Evolutionary conservation across 1,140 invertebrate species (phyloP).

Genomic region (Pachypsylla venusta): DNA sequence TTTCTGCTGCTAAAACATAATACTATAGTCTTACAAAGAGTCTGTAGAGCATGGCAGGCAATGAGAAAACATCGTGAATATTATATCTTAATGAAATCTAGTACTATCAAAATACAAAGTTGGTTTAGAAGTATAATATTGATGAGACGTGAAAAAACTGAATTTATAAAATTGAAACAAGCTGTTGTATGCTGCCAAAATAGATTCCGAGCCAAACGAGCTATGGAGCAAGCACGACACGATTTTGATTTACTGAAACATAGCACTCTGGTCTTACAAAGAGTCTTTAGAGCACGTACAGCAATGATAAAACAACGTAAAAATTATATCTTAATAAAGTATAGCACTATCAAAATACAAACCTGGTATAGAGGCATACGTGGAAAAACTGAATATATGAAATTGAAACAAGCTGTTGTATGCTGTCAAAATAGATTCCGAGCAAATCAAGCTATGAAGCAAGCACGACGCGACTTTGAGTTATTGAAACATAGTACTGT

Average conservation of each 20-base stretch:
- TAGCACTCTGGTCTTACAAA: neutral
- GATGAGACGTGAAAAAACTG: slow-evolving; percentile 26
- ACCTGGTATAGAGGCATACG: neutral
- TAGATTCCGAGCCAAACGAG: slow-evolving; percentile 19
- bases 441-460: slow-evolving; percentile 29
- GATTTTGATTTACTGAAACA: neutral
- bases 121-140: slow-evolving; percentile 36
- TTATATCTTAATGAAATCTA: slow-evolving; percentile 8
- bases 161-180: slow-evolving; percentile 26
- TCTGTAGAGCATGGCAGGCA: neutral
- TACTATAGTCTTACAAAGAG: slow-evolving; percentile 26
- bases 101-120: slow-evolving; percentile 34
- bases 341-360: neutral
- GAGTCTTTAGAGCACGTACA: neutral
- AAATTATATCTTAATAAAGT: neutral
- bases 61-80: slow-evolving; percentile 12
- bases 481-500: slow-evolving; percentile 26
- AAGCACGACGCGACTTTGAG: slow-evolving; percentile 27
- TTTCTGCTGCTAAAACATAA: slow-evolving; percentile 30
- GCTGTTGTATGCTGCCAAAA: slow-evolving; percentile 25
- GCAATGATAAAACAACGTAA: neutral
- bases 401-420: slow-evolving; percentile 4
- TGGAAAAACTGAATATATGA: neutral
- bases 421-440: slow-evolving; percentile 24
- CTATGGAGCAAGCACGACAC: slow-evolving; percentile 15